Base-by-base conservation (phyloP, 2,888 invertebrate species). In the Theristus sp. region DNA sequence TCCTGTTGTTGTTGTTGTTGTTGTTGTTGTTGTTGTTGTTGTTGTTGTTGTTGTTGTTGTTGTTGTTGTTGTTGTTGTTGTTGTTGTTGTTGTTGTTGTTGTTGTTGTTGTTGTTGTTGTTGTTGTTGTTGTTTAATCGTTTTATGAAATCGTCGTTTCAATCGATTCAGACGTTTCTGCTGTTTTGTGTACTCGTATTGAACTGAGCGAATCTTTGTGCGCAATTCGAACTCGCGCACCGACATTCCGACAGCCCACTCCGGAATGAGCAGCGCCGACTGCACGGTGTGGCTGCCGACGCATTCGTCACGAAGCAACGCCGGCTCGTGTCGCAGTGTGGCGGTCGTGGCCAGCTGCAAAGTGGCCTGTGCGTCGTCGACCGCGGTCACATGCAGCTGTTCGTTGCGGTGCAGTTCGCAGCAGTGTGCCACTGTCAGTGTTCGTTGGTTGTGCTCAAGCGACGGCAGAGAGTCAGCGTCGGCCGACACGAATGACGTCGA, bases 201-300 rank as follows among this genome's bases (percentile, higher is more conserved):
- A n/a, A n/a, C n/a, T n/a, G n/a, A n/a, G n/a, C n/a, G n/a, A n/a
- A n/a, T 53, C 13, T 53, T 53, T 75, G 84, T 82, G 52, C 87
- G 80, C 85, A 89, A 87, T 68, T 86, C 84, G 68, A 84, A 78
- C 73, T 88, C 87, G 26, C 58, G 47, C 28, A 3, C 49, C 2
- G 58, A 49, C 58, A 58, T 58, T 10, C 58, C 28, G 68, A 58
- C 29, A 2, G 58, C 58, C 58, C 58, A 58, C 27, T 28, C 28
- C 10, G 47, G 49, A 22, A 58, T 49, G 6, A 13, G 17, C 31
- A 55, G 13, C 25, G 26, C 49, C n/a, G 13, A n/a, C 20, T 10
- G n/a, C n/a, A 49, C n/a, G 49, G 49, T 49, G 6, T 20, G 3
- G 13, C n/a, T 10, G 24, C 49, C 49, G n/a, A 49, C 49, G n/a